Evolutionary conservation across 2,888 invertebrate genomes (phyloP).

Genomic region (Tipula helvola): DNA sequence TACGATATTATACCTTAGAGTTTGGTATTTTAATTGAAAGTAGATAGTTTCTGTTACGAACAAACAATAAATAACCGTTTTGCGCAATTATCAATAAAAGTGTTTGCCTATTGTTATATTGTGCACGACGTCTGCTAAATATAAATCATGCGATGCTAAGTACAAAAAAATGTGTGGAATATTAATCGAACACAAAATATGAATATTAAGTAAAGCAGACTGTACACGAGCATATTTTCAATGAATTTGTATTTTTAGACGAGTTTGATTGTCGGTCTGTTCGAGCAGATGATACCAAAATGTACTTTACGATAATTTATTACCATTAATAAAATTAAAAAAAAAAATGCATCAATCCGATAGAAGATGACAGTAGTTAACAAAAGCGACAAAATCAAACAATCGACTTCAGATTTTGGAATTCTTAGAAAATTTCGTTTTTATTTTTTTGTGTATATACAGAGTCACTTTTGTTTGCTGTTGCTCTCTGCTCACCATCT

Average conservation of each 20-base stretch:
- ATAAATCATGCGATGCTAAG: neutral
- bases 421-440: neutral
- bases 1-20: neutral
- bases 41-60: neutral
- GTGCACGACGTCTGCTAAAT: neutral
- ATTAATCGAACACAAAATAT: neutral
- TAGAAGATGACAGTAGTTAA: neutral
- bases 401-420: neutral
- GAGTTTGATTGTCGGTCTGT: neutral
- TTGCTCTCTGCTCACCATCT: neutral
- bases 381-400: neutral
- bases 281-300: neutral
- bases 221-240: neutral
- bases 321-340: neutral
- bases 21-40: neutral
- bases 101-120: neutral
- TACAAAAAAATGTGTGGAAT: neutral
- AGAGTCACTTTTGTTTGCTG: neutral
- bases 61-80: neutral
- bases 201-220: neutral
- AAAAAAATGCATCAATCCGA: neutral
- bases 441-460: neutral
- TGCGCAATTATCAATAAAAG: neutral
- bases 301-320: neutral
- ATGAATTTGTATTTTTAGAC: neutral